Conservation (phyloP, 1,140 invertebrate species). For the Orussus abietinus region DNA sequence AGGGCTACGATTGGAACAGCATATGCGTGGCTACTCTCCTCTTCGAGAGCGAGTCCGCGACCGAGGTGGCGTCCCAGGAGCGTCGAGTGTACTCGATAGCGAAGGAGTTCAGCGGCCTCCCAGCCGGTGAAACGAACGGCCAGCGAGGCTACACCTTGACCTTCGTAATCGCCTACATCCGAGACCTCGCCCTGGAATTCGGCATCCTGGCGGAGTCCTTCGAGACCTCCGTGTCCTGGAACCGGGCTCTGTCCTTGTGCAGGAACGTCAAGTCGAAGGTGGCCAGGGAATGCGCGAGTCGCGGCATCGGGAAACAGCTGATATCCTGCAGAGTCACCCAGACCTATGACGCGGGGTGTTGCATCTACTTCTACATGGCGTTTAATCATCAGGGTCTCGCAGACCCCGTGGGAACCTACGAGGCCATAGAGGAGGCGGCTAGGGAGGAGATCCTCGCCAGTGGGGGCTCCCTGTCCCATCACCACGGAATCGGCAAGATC, state of each 20-base stretch:
- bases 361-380: constrained; percentile 97
- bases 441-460: constrained; percentile 87
- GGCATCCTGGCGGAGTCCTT: constrained; percentile 93
- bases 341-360: constrained; percentile 95
- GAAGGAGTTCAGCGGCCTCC: constrained; percentile 67
- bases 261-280: constrained; percentile 86
- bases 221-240: constrained; percentile 97
- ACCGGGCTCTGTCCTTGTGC: constrained; percentile 78
- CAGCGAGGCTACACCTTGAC: constrained; percentile 93
- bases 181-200: constrained; percentile 89
- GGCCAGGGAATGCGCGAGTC: constrained; percentile 66
- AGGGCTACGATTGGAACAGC: constrained; percentile 78
- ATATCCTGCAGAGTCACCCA: constrained; percentile 89
- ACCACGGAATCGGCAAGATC: constrained; percentile 95
- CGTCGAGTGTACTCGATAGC: constrained; percentile 82
- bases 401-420: constrained; percentile 79
- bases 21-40: constrained; percentile 91
- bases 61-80: constrained; percentile 76
- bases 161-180: constrained; percentile 97
- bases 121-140: constrained; percentile 90
- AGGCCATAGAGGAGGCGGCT: constrained; percentile 77
- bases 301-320: constrained; percentile 61
- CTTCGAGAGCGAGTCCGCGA: constrained; percentile 73
- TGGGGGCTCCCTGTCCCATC: constrained; percentile 93
- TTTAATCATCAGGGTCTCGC: constrained; percentile 71